Percentiles rank a stretch among this genome's conserved stretches.
phyloP scores from a whole-genome alignment of 2,888 invertebrate genomes.

The Ctena decussata region DNA sequence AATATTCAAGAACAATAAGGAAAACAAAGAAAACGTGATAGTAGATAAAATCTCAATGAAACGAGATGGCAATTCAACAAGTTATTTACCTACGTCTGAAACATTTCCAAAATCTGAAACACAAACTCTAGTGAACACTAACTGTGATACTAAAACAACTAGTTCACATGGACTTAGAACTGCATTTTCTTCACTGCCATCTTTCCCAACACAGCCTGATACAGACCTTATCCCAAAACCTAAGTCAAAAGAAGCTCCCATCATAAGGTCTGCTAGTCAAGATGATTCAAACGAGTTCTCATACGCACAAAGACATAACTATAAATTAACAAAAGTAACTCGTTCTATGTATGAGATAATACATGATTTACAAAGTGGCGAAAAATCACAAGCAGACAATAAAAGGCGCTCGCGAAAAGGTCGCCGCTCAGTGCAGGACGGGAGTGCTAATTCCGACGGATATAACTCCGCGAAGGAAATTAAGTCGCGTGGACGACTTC shows the following conservation, averaged over 20 bases:
- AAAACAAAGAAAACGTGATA: conserved; percentile 23
- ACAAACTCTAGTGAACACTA: conserved; percentile 17
- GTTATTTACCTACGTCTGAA: conserved; percentile 67
- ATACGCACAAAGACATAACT: conserved; percentile 71
- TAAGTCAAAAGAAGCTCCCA: conserved; percentile 34
- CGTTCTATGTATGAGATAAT: conserved; percentile 76
- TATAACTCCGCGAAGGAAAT: conserved; percentile 49
- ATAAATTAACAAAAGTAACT: conserved; percentile 74
- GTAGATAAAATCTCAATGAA: conserved; percentile 19
- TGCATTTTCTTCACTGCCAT: conserved; percentile 56
- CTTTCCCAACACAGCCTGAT: conserved; percentile 50
- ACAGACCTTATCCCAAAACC: conserved; percentile 1
- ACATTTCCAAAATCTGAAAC: conserved; percentile 34
- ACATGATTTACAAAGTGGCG: conserved; percentile 71
- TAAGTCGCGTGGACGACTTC: conserved; percentile 54
- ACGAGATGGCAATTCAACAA: conserved; percentile 36
- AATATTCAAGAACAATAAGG: conserved; percentile 55
- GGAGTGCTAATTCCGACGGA: conserved; percentile 37
- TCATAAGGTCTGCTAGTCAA: conserved; percentile 24
- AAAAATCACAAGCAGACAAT: conserved; percentile 41
- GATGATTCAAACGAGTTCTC: conserved; percentile 61
- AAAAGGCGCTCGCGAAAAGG: conserved; percentile 54
- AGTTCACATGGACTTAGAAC: neutral
- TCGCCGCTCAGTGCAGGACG: conserved; percentile 46
- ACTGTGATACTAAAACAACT: neutral